Conservation (phyloP, 1,140 invertebrate genomes). For the Platorchestia sp. region DNA sequence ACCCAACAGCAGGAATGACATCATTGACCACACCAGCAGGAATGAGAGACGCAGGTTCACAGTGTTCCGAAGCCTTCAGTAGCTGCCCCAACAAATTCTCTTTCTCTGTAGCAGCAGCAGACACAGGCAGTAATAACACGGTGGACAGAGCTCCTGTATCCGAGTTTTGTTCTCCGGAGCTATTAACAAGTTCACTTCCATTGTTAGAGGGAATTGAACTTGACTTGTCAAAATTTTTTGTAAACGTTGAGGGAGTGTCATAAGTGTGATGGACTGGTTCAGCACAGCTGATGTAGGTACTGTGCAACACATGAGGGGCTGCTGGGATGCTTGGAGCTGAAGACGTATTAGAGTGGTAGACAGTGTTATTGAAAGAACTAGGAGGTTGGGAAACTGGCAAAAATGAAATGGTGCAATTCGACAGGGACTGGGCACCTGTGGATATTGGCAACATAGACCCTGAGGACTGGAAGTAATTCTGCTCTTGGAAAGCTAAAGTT, state of each 20-base stretch:
- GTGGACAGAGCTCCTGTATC: background rate
- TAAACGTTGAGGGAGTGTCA: background rate
- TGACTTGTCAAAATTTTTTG: background rate
- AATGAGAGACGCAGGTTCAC: slow-evolving; percentile 66
- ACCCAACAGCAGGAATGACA: slow-evolving; percentile 67
- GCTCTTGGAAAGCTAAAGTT: background rate
- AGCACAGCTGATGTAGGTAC: background rate
- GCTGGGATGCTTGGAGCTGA: background rate
- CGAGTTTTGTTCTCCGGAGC: background rate
- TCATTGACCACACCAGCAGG: slow-evolving; percentile 66
- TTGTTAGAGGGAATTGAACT: background rate
- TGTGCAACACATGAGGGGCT: background rate
- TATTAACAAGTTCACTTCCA: background rate
- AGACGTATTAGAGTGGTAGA: background rate
- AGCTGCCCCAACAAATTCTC: slow-evolving; percentile 65
- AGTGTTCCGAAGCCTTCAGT: slow-evolving; percentile 66
- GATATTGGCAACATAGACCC: background rate
- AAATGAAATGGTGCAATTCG: background rate
- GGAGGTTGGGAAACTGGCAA: background rate
- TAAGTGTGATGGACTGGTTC: background rate
- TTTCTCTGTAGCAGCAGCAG: slow-evolving; percentile 48
- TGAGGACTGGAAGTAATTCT: slow-evolving; percentile 1
- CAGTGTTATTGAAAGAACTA: background rate
- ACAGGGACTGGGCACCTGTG: background rate
- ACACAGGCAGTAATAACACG: background rate